Conservation (phyloP, 2,113 vertebrate species). For the Paradoxurus hermaphroditus region DNA sequence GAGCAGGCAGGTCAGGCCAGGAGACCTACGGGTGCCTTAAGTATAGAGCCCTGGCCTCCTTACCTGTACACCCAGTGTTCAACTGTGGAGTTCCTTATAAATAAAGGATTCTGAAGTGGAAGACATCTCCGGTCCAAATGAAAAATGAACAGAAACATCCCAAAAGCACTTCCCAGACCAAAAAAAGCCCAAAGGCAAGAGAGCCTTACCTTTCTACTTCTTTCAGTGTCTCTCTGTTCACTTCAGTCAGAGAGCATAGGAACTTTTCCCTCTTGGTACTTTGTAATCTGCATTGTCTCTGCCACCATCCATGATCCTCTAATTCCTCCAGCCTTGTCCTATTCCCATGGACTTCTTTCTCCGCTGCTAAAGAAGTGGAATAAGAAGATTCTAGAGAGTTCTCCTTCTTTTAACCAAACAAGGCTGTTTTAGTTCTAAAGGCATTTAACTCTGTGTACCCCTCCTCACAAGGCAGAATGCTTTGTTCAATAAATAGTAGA, state of each 20-base stretch:
- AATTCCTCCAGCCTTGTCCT: not conserved
- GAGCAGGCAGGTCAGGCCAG: not conserved
- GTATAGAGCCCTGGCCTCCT: not conserved
- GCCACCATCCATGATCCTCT: too few species aligned
- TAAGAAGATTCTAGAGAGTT: not conserved
- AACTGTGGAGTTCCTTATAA: not conserved
- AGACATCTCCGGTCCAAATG: not conserved
- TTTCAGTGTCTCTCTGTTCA: not conserved
- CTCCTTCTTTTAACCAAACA: not conserved
- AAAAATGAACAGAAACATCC: not conserved
- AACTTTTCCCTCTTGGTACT: not conserved
- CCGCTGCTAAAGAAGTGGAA: not conserved
- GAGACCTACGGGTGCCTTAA: not conserved
- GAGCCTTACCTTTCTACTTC: not conserved
- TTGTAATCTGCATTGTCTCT: not conserved
- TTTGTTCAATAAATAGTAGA: not conserved
- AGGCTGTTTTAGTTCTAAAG: not conserved
- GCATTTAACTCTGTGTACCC: not conserved
- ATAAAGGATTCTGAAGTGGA: not conserved
- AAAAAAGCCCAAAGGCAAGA: not conserved
- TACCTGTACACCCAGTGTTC: not conserved
- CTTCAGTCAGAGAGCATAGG: not conserved
- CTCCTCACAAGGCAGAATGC: not conserved
- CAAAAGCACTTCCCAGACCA: not conserved
- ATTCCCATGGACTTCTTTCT: not conserved